A percentile compares a stretch with the other conserved stretches of the same genome.
phyloP scores from a whole-genome alignment of 1,140 invertebrate species.

The Phthorimaea operculella region DNA sequence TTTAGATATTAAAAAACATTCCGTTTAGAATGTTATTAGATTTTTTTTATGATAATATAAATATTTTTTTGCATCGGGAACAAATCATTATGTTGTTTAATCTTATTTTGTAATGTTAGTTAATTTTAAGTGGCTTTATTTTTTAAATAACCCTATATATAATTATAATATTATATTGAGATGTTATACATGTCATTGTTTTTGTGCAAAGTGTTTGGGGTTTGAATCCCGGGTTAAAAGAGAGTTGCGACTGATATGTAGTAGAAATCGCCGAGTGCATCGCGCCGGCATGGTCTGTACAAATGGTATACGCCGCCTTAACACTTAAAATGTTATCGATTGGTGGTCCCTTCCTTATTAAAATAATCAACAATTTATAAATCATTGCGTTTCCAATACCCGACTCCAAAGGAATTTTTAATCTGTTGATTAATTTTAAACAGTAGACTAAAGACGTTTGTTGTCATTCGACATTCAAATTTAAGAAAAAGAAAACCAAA shows the following conservation, averaged over 20 bases:
- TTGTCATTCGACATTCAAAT: not conserved
- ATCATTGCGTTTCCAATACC: not conserved
- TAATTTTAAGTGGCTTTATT: slow-evolving; percentile 66
- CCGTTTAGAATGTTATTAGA: slow-evolving; percentile 67
- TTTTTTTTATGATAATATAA: slow-evolving; percentile 61
- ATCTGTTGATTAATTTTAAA: not conserved
- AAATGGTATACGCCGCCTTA: slow-evolving; percentile 62
- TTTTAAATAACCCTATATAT: slow-evolving; percentile 57
- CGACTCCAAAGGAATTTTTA: not conserved
- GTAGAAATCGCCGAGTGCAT: slow-evolving; percentile 45
- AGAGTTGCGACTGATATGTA: slow-evolving; percentile 65
- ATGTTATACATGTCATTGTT: slow-evolving; percentile 66
- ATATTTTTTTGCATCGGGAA: slow-evolving; percentile 64
- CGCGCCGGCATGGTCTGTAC: slow-evolving; percentile 50
- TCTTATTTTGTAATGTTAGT: slow-evolving; percentile 67
- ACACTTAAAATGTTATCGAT: slow-evolving; percentile 53
- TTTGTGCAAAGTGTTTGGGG: slow-evolving; percentile 60
- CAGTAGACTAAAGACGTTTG: not conserved
- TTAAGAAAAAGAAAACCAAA: not conserved
- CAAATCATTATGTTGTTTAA: slow-evolving; percentile 68
- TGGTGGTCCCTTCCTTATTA: slow-evolving; percentile 40
- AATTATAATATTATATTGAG: slow-evolving; percentile 63
- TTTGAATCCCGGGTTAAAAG: slow-evolving; percentile 48
- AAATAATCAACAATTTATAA: slow-evolving; percentile 18
- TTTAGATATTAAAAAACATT: slow-evolving; percentile 65